Evolutionary conservation across 1,140 invertebrate species (phyloP).

Genomic region (Arion vulgaris): DNA sequence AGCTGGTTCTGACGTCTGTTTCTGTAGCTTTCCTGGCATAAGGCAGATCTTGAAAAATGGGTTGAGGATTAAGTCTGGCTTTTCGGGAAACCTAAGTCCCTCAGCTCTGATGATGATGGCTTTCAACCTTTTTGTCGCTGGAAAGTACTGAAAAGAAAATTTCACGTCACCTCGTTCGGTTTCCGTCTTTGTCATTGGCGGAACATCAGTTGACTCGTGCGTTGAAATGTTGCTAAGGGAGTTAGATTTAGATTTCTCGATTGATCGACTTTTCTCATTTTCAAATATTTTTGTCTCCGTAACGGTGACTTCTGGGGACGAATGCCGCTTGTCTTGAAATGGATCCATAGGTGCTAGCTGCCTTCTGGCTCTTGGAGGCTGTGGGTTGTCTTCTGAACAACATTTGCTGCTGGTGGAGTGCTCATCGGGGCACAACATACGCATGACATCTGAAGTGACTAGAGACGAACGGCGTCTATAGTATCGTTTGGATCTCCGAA

Average conservation of each 20-base stretch:
- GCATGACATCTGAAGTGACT: constrained; percentile 34
- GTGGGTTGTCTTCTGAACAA: constrained; percentile 24
- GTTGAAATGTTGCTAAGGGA: not conserved
- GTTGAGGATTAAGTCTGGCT: constrained; percentile 51
- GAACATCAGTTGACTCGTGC: constrained; percentile 17
- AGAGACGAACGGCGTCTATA: constrained; percentile 62
- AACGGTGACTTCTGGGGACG: constrained; percentile 49
- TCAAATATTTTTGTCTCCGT: not conserved
- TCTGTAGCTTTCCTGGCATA: constrained; percentile 68
- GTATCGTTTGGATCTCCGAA: constrained; percentile 51
- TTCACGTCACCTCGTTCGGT: constrained; percentile 67
- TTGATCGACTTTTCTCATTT: not conserved
- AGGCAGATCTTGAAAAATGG: constrained; percentile 55
- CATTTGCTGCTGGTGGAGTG: not conserved
- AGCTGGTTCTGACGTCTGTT: constrained; percentile 59
- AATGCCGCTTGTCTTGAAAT: constrained; percentile 54
- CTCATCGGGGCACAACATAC: not conserved
- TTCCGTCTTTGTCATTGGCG: constrained; percentile 36
- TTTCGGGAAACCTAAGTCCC: constrained; percentile 56
- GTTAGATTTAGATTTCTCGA: constrained; percentile 19
- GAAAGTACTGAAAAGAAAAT: constrained; percentile 66
- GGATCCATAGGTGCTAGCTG: constrained; percentile 33
- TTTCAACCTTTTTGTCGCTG: constrained; percentile 60
- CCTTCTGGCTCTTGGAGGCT: constrained; percentile 18
- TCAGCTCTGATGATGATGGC: constrained; percentile 64